These are phyloP conservation scores for Adoxophyes honmai DNA, from an alignment of 1,140 invertebrate species.

Conservation along the genomic window DNA sequence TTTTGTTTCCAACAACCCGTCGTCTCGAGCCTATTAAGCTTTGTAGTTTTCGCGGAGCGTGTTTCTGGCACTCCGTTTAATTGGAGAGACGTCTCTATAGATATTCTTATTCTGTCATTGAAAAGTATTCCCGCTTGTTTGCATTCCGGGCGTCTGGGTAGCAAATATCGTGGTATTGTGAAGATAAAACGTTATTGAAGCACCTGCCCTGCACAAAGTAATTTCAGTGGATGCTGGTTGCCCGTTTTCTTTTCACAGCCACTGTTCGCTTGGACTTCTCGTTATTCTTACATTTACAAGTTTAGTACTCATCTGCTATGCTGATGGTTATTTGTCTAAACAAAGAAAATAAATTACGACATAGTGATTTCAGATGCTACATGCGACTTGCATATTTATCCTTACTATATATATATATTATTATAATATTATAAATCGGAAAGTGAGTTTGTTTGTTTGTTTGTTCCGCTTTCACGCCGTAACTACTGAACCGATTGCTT, in stretches of 20 bases:
- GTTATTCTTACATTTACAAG: not conserved
- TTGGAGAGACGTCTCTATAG: constrained; percentile 29
- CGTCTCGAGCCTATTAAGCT: constrained; percentile 18
- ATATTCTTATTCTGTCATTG: constrained; percentile 20
- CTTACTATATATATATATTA: no score
- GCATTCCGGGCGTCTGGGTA: not conserved
- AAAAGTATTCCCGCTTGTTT: not conserved
- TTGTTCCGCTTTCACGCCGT: no score
- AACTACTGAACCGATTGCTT: no score
- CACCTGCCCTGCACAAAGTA: not conserved
- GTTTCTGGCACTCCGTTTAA: constrained; percentile 32
- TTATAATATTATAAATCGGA: no score
- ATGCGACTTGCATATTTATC: no score
- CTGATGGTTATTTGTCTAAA: not conserved
- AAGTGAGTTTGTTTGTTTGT: no score
- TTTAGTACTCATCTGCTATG: not conserved
- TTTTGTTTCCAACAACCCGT: constrained; percentile 24
- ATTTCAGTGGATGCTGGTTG: not conserved
- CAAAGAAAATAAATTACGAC: no score
- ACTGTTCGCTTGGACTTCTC: not conserved
- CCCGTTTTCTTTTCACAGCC: no score
- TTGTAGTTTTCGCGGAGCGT: constrained; percentile 20
- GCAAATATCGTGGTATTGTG: constrained; percentile 4
- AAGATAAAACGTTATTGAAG: not conserved
- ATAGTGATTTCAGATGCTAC: no score